Base-by-base conservation (phyloP, 2,113 vertebrate genomes). In the Lepisosteus oculatus region DNA sequence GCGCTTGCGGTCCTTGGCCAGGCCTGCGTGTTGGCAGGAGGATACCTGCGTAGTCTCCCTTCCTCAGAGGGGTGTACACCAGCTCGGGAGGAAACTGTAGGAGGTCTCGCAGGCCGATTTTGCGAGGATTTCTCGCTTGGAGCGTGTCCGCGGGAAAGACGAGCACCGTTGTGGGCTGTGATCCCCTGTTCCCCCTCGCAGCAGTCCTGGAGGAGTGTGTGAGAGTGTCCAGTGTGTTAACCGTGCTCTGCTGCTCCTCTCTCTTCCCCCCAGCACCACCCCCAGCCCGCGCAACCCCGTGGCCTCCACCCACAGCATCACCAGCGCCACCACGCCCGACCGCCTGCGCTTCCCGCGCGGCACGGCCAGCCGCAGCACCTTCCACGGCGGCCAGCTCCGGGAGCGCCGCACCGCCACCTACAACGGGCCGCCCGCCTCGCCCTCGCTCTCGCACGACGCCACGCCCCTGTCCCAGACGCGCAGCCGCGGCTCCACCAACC, bases 371-470 rank as follows among this genome's bases (percentile, higher is more conserved):
- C 96, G 97, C 69, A 99, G 96, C 92, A 99, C 97, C 77, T 99
- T 99, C 88, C 97, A 99, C 0, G 92, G 90, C 0, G 95, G 95
- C 29, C 97, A 98, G 88, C 93, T 97, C 77, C 85, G 96, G 6
- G 97, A 98, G 79, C 93, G 95, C 6, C 95, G 97, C 72, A 98
- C 96, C 0, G 97, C 97, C 65, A 99, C 97, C 0, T 99, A 99
- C 83, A 98, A 99, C 0, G 96, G 97, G 12, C 97, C 97, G 0
- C 97, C 97, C 0, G 96, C 96, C 72, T 98, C 97, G 0, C 96
- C 97, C 78, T 97, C 96, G 14, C 92, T 97, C 61, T 96, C 96
- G 69, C 95, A 98, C 2, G 95, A 98, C 64, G 95, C 95, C 61
- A 93, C 95, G 0, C 95, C 95, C 0, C 88, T 98, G 61, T 95